These are phyloP conservation scores for Rhopilema esculentum DNA, from an alignment of 30 jellyfish, hydroid and myxozoan genomes.

Conservation along the genomic window DNA sequence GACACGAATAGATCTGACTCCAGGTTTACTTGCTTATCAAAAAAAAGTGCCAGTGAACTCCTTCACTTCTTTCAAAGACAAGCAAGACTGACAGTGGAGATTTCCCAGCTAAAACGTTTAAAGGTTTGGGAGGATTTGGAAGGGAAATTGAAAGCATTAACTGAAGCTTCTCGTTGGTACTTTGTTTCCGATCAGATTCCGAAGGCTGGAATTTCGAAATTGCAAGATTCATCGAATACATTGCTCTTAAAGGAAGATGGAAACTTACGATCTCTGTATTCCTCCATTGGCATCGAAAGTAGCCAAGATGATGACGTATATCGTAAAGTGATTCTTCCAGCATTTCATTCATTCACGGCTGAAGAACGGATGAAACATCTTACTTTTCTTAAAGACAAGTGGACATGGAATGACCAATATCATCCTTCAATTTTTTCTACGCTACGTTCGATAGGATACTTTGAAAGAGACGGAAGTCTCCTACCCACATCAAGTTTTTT, in stretches of 20 bases:
- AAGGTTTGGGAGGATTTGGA: slow-evolving; percentile 44
- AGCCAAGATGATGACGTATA: slow-evolving; percentile 13
- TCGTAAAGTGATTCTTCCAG: slow-evolving; percentile 13
- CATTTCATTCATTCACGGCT: slow-evolving; percentile 3
- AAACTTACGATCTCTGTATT: not conserved
- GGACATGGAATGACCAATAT: not conserved
- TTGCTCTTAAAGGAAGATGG: slow-evolving; percentile 7
- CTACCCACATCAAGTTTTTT: slow-evolving; percentile 19
- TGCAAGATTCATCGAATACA: slow-evolving; percentile 3
- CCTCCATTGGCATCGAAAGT: not conserved
- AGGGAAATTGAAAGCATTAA: not conserved
- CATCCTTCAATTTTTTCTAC: not conserved
- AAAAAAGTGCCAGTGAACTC: slow-evolving; percentile 11
- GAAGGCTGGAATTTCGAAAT: slow-evolving; percentile 6
- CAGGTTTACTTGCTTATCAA: slow-evolving; percentile 1
- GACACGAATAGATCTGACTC: slow-evolving; percentile 9
- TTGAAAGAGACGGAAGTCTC: slow-evolving; percentile 40
- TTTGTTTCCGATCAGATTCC: slow-evolving; percentile 25
- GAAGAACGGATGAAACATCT: slow-evolving; percentile 41
- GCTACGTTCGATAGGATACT: slow-evolving; percentile 24
- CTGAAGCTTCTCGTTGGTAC: not conserved
- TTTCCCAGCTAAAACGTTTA: not conserved
- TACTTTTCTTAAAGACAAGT: slow-evolving; percentile 15
- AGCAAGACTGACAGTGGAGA: not conserved
- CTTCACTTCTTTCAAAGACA: slow-evolving; percentile 9